Evolutionary conservation across 2,113 vertebrate species (phyloP), one percentile per base, ranked within the genome.

Genomic region (Hepsetus odoe): DNA sequence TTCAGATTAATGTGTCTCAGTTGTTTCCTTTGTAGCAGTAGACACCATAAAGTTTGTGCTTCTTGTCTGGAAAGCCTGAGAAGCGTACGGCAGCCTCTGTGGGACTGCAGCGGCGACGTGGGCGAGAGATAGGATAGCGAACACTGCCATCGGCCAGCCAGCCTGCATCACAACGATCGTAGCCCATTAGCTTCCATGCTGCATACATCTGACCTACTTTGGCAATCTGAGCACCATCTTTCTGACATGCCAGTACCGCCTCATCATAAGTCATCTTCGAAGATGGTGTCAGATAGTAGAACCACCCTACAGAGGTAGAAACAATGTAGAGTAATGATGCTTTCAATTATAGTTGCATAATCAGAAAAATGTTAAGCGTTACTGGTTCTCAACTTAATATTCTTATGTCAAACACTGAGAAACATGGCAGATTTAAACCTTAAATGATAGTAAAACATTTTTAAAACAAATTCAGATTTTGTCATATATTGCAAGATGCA

Each of bases 141-240:
- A 98, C 97, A 0, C 97, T 99, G 86, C 96, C 98, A 0, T 99
- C 98, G 0, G 95, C 96, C 89, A 99, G 72, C 98, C 97, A 99
- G 85, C 98, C 98, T 0, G 94, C 94, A 0, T 99, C 98, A 0
- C 98, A 99, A 65, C 98, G 97, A 87, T 99, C 97, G 0, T 96
- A 99, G 33, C 94, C 95, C 38, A 94, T 91, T 7, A 98, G 93
- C 82, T 97, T 98, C 98, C 98, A 99, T 81, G 98, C 97, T 0
- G 95, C 94, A 16, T 94, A 98, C 84, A 99, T 96, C 87, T 99
- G 98, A 51, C 98, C 97, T 26, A 98, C 97, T 88, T 97, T 98
- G 24, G 98, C 98, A 0, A 99, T 96, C 86, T 95, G 93, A 11
- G 97, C 91, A 0, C 95, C 96, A 0, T 98, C 96, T 5, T 92